These are phyloP conservation scores for Labeo catla DNA, from an alignment of 2,113 vertebrate genomes.

Conservation along the genomic window DNA sequence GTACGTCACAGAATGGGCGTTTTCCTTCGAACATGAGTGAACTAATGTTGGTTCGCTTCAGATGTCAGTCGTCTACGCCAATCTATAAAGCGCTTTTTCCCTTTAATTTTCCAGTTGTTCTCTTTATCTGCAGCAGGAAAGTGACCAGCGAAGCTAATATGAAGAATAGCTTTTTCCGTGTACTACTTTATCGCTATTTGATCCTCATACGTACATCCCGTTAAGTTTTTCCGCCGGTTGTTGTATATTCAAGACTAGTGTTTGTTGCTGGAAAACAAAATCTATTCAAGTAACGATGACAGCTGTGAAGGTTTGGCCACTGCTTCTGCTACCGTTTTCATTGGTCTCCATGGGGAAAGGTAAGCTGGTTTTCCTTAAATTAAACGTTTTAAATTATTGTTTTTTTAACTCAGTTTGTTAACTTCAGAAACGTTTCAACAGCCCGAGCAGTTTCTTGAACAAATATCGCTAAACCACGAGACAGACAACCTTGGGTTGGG, in stretches of 20 bases:
- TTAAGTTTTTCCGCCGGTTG: neutral
- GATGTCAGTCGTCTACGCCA: neutral
- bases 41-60: neutral
- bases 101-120: neutral
- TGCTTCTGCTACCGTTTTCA: neutral
- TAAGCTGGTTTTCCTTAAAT: neutral
- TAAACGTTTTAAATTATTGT: neutral
- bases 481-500: neutral
- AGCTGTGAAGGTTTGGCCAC: neutral
- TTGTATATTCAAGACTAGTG: neutral
- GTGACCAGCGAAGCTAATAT: neutral
- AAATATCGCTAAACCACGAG: neutral
- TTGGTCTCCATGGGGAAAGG: neutral
- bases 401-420: neutral
- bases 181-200: neutral
- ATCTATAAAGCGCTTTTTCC: neutral
- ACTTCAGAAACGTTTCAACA: neutral
- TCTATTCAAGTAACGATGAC: neutral
- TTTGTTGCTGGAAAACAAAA: neutral
- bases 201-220: neutral
- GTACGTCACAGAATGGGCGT: neutral
- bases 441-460: neutral
- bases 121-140: neutral
- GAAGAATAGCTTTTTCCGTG: neutral
- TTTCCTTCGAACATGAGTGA: neutral